Conservation (phyloP, 2,888 invertebrate genomes). For the Hofmannophila pseudospretella region DNA sequence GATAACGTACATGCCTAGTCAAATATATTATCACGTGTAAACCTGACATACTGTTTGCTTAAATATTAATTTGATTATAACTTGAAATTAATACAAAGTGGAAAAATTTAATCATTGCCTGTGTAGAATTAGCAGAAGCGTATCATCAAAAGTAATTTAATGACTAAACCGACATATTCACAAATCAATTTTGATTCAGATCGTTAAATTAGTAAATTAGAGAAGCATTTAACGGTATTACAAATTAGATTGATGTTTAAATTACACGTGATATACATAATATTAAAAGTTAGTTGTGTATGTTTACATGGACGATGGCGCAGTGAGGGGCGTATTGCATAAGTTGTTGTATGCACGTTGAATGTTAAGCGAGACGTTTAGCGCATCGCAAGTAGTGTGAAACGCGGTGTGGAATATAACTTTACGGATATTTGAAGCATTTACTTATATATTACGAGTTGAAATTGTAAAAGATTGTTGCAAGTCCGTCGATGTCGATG, state of each 20-base stretch:
- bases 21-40: background rate
- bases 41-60: background rate
- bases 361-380: slow-evolving; percentile 8
- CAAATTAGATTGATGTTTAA: too few relatives aligned
- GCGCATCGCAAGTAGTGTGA: slow-evolving; percentile 8
- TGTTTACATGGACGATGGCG: background rate
- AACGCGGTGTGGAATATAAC: slow-evolving; percentile 3
- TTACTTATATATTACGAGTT: slow-evolving; percentile 6
- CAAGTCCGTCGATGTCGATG: slow-evolving; percentile 2
- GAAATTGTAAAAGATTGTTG: slow-evolving; percentile 4
- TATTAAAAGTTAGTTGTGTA: too few relatives aligned
- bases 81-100: background rate
- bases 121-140: background rate
- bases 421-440: slow-evolving; percentile 11
- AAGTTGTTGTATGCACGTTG: slow-evolving; percentile 4
- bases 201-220: too few relatives aligned
- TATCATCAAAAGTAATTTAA: too few relatives aligned
- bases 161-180: too few relatives aligned
- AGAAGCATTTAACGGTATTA: too few relatives aligned
- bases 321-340: slow-evolving; percentile 11
- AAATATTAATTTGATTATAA: background rate
- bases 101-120: background rate
- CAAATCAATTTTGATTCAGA: too few relatives aligned
- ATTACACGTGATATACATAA: too few relatives aligned
- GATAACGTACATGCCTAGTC: slow-evolving; percentile 1